Conservation (phyloP, 2,888 invertebrate genomes). For the Poecilus cupreus region DNA sequence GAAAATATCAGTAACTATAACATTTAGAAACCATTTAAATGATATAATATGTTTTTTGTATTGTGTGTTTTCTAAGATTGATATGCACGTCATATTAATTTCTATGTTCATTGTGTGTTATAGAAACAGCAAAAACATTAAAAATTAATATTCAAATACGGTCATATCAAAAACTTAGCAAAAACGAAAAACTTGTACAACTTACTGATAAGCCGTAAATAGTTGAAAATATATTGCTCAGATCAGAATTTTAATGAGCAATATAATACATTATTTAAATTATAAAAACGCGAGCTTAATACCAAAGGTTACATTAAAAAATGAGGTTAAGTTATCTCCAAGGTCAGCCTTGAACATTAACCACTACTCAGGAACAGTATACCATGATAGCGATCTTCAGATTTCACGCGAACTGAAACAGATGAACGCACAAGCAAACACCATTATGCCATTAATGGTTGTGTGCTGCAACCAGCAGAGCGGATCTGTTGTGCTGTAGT, state of each 20-base stretch:
- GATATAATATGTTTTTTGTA: no score
- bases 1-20: no score
- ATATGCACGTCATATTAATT: no score
- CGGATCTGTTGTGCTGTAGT: no score
- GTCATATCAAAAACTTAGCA: background rate
- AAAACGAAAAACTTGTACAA: background rate
- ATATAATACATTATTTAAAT: constrained; percentile 10
- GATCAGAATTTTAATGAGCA: constrained; percentile 22
- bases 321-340: constrained; percentile 2
- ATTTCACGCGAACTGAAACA: constrained; percentile 35
- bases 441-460: constrained; percentile 13
- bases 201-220: background rate
- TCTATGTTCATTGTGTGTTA: no score
- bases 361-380: background rate
- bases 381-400: constrained; percentile 35
- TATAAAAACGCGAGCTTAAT: constrained; percentile 15
- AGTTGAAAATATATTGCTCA: background rate
- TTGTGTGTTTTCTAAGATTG: no score
- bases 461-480: background rate
- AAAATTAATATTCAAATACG: no score
- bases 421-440: background rate
- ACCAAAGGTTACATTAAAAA: constrained; percentile 17
- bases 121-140: no score
- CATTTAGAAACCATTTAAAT: no score
- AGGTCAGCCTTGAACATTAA: background rate